These are phyloP conservation scores for Antennarius maculatus DNA, from an alignment of 2,797 vertebrate genomes.

Conservation along the genomic window DNA sequence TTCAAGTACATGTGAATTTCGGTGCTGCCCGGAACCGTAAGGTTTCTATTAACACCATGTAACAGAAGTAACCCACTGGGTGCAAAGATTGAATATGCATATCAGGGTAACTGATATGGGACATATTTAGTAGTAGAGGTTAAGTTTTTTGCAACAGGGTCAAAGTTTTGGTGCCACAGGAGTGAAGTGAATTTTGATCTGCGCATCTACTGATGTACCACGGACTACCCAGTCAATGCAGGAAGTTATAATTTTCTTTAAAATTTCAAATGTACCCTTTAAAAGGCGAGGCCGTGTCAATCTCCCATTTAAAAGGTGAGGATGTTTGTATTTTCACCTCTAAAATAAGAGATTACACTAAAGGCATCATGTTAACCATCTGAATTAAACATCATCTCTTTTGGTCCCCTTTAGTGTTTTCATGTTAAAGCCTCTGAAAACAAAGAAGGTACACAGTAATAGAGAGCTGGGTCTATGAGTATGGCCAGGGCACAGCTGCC, in stretches of 20 bases:
- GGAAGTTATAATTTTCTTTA: constrained; percentile 28
- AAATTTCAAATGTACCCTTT: constrained; percentile 31
- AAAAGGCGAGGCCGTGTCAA: no score
- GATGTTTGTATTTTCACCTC: constrained; percentile 31
- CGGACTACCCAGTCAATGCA: constrained; percentile 41
- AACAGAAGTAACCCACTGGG: constrained; percentile 14
- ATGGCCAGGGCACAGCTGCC: constrained; percentile 57
- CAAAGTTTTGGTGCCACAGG: not conserved
- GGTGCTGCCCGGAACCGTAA: not conserved
- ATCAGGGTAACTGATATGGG: constrained; percentile 23
- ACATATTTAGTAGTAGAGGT: constrained; percentile 5
- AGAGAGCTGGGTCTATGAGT: constrained; percentile 45
- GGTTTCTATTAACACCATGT: constrained; percentile 15
- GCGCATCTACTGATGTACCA: constrained; percentile 11
- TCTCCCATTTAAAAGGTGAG: not conserved
- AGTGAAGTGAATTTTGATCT: constrained; percentile 12
- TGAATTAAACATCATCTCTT: constrained; percentile 35
- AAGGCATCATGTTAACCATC: constrained; percentile 32
- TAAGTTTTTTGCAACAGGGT: constrained; percentile 18
- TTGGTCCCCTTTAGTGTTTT: constrained; percentile 51
- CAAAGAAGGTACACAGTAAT: constrained; percentile 59
- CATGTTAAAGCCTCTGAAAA: constrained; percentile 37
- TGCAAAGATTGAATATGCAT: not conserved
- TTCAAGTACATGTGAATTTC: constrained; percentile 34
- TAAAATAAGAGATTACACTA: constrained; percentile 41